Conservation (phyloP, 2,888 invertebrate genomes). For the Boloria euphrosyne region DNA sequence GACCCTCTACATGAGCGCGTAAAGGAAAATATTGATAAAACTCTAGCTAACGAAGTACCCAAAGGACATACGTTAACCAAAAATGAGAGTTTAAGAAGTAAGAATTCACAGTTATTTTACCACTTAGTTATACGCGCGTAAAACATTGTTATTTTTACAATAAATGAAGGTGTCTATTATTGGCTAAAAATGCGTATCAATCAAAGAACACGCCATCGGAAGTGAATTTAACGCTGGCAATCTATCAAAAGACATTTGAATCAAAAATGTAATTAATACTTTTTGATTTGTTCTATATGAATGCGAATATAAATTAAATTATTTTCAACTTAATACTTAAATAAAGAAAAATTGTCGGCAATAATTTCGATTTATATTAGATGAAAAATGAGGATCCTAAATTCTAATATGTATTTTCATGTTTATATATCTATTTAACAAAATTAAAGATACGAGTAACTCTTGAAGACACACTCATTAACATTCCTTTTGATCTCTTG, state of each 20-base stretch:
- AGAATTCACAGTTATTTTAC: constrained; percentile 48
- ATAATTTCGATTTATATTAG: not conserved
- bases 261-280: constrained; percentile 7
- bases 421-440: no score
- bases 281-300: not conserved
- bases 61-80: constrained; percentile 79
- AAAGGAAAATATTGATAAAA: constrained; percentile 79
- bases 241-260: constrained; percentile 25
- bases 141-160: not conserved
- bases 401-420: no score
- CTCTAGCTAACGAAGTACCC: constrained; percentile 72
- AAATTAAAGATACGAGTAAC: constrained; percentile 24
- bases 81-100: constrained; percentile 79
- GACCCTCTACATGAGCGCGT: constrained; percentile 78
- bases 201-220: constrained; percentile 38
- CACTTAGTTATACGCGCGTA: not conserved
- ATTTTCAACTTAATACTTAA: no score
- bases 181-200: constrained; percentile 47
- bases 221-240: constrained; percentile 29
- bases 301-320: no score
- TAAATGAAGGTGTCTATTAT: constrained; percentile 10
- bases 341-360: not conserved
- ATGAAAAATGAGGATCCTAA: not conserved
- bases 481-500: constrained; percentile 72
- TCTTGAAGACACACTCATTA: constrained; percentile 35